Conservation (phyloP, 2,113 vertebrate genomes). For the Gadus macrocephalus region DNA sequence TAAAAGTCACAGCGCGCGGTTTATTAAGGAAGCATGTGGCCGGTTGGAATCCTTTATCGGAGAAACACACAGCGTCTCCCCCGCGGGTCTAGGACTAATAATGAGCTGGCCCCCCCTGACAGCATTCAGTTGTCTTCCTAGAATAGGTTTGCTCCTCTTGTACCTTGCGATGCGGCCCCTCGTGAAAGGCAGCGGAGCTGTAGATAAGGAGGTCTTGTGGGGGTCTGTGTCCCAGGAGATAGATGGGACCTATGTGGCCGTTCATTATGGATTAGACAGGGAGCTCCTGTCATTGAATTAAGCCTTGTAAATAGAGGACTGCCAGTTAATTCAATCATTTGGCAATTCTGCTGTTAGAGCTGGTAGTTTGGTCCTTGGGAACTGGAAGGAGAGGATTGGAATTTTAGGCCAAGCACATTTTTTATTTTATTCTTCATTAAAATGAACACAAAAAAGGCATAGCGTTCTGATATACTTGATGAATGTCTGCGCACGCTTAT, state of each 20-base stretch:
- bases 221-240: conserved; percentile 40
- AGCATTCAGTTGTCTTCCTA: neutral
- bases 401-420: neutral
- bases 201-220: conserved; percentile 28
- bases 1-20: conserved; percentile 48
- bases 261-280: neutral
- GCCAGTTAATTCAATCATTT: neutral
- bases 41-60: conserved; percentile 56
- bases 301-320: neutral
- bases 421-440: neutral
- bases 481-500: no score
- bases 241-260: conserved; percentile 30
- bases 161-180: conserved; percentile 31
- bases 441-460: no score
- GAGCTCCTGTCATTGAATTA: conserved; percentile 1
- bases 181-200: conserved; percentile 44
- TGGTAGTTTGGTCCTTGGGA: neutral
- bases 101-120: no score
- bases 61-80: conserved; percentile 41
- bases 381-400: neutral
- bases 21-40: conserved; percentile 55
- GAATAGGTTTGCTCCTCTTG: conserved; percentile 30
- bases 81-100: neutral
- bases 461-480: no score
- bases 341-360: neutral